Conservation (phyloP, 2,113 vertebrate genomes). For the Entomyzon cyanotis region DNA sequence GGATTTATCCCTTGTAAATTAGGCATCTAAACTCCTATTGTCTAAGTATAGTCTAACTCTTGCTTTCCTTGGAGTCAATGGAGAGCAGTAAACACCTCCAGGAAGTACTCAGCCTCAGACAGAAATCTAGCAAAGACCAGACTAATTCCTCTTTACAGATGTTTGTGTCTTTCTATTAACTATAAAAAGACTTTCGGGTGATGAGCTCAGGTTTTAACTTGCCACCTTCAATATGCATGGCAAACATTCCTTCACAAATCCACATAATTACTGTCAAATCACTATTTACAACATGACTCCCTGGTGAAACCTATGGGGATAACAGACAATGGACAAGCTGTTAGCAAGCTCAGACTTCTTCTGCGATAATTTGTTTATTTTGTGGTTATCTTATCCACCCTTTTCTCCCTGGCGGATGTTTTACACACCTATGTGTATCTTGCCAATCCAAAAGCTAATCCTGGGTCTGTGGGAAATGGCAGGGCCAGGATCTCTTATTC, state of each 20-base stretch:
- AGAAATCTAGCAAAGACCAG: background rate
- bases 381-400: background rate
- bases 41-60: background rate
- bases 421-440: background rate
- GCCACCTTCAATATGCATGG: constrained; percentile 19
- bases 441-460: constrained; percentile 1
- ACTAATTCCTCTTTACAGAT: constrained; percentile 1
- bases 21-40: background rate
- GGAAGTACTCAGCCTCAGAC: background rate
- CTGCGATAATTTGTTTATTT: background rate
- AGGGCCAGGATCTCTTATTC: background rate
- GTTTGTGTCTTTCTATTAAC: constrained; percentile 15
- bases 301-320: background rate
- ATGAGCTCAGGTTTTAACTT: constrained; percentile 38
- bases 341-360: background rate
- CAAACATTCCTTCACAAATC: constrained; percentile 52
- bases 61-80: background rate
- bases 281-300: background rate
- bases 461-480: background rate
- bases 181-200: constrained; percentile 5
- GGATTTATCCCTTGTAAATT: background rate
- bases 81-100: background rate
- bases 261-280: constrained; percentile 48
- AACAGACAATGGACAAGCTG: constrained; percentile 36
- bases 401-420: background rate